These are phyloP conservation scores for Astreopora myriophthalma DNA, from an alignment of 64 coral and sea anemone genomes.

Conservation along the genomic window DNA sequence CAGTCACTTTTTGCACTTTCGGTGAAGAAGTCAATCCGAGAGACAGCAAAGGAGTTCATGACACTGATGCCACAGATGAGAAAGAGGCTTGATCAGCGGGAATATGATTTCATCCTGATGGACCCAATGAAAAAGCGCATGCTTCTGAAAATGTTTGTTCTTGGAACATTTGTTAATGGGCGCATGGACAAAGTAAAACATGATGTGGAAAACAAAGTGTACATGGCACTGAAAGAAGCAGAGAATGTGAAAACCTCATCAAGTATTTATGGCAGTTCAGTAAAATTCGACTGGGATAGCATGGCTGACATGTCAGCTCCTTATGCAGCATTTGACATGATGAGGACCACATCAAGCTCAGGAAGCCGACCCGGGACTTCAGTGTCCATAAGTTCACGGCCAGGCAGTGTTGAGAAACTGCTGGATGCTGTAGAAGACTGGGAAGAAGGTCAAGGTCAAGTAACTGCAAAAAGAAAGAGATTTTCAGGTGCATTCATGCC, in stretches of 20 bases:
- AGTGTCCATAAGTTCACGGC: constrained; percentile 32
- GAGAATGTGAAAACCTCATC: constrained; percentile 58
- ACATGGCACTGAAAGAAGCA: constrained; percentile 76
- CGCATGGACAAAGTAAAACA: constrained; percentile 80
- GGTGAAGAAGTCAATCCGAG: constrained; percentile 87
- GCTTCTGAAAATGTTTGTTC: constrained; percentile 98
- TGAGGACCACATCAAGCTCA: constrained; percentile 76
- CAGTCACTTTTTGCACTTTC: constrained; percentile 91
- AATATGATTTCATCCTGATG: constrained; percentile 98
- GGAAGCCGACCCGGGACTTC: constrained; percentile 59
- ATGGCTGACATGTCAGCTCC: constrained; percentile 60
- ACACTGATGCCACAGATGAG: constrained; percentile 95
- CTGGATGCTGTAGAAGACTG: constrained; percentile 76
- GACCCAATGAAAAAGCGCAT: constrained; percentile 92
- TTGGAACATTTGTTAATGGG: constrained; percentile 96
- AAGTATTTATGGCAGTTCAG: constrained; percentile 29
- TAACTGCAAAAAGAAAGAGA: not conserved
- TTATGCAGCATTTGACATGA: constrained; percentile 64
- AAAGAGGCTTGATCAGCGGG: constrained; percentile 87
- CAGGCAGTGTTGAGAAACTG: constrained; percentile 82
- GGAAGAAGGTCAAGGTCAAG: constrained; percentile 75
- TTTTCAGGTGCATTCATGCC: constrained; percentile 50
- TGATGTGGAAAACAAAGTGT: constrained; percentile 92
- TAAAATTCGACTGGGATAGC: constrained; percentile 76
- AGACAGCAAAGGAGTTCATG: constrained; percentile 97